Evolutionary conservation across 2,797 vertebrate genomes (phyloP), one percentile per base, ranked within the genome.

Genomic region (Gallinago solitaria): DNA sequence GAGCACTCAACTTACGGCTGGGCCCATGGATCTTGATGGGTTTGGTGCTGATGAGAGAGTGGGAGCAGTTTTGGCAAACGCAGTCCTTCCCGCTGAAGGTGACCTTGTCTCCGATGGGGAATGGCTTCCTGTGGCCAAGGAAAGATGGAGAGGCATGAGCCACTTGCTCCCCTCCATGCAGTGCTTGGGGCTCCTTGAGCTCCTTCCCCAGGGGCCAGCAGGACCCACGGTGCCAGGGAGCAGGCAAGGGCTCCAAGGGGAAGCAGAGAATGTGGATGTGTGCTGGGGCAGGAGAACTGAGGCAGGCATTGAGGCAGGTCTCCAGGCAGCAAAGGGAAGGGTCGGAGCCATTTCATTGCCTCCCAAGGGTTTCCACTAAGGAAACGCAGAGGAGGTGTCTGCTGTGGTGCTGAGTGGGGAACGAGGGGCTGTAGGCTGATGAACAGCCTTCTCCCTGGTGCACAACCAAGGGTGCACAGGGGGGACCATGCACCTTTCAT

Each of bases 61-160:
- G 98, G 76, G 99, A 99, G 97, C 99, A 99, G 53, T 99, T 99
- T 95, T 99, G 99, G 98, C 99, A 99, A 80, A 99, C 98, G 3
- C 99, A 99, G 95, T 99, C 99, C 97, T 99, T 99, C 73, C 99
- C 99, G 10, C 99, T 99, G 98, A 99, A 99, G 0, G 99, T 99
- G 79, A 99, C 99, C 98, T 99, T 98, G 98, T 99, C 99, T 97
- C 99, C 99, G 4, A 99, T 99, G 60, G 99, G 99, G 97, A 99
- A 99, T 2, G 99, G 98, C 96, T 99, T 99, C 98, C 99, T 99
- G 97, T 5, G 82, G 97, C 90, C 90, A 64, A 65, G 45, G 53
- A 35, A 33, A 90, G 24, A 68, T 9, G 70, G 24, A 19, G 27
- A 90, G 30, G 35, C 2, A 6, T 97, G 64, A 96, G 65, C 45